These are phyloP conservation scores for Drosophila anceps DNA, from an alignment of 2,888 invertebrate genomes.

Conservation along the genomic window DNA sequence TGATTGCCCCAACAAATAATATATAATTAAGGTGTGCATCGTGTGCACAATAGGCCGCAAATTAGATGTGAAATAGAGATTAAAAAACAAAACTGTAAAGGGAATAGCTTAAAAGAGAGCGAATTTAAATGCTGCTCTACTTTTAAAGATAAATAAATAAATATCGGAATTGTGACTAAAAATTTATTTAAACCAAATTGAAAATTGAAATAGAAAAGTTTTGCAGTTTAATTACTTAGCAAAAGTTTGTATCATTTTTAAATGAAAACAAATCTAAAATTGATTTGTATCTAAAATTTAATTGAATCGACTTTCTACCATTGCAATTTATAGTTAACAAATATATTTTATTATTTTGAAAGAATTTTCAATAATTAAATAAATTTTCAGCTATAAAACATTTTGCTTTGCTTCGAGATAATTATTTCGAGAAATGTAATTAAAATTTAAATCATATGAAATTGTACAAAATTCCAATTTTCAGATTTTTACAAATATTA, in stretches of 20 bases:
- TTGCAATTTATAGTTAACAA: background rate
- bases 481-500: background rate
- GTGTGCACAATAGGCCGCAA: background rate
- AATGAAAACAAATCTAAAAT: background rate
- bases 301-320: background rate
- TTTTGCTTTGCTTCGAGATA: background rate
- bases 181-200: background rate
- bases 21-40: constrained; percentile 13
- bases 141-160: background rate
- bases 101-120: background rate
- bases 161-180: background rate
- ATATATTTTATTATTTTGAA: background rate
- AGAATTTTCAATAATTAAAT: background rate
- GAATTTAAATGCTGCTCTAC: background rate
- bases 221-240: background rate
- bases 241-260: too few relatives aligned
- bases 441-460: background rate
- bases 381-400: background rate
- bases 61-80: background rate
- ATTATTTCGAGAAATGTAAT: background rate
- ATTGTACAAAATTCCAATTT: background rate
- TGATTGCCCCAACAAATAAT: constrained; percentile 20
- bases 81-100: background rate
- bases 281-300: background rate
- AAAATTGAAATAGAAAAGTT: background rate